Evolutionary conservation across 2,888 invertebrate species (phyloP).

Genomic region (Chloroclystis v-ata): DNA sequence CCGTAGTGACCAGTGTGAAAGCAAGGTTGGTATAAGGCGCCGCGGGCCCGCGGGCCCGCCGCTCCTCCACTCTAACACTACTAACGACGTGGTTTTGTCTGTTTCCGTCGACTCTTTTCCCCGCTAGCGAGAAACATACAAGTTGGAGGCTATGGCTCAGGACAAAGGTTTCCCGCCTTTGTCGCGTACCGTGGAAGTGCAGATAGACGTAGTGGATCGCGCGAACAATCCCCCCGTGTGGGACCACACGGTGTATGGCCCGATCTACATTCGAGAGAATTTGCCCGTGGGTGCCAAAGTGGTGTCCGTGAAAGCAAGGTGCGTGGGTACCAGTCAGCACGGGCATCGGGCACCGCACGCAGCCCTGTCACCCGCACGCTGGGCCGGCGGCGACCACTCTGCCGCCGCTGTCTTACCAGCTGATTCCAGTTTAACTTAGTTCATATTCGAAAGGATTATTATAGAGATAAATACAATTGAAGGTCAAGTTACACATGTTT

Average conservation of each 20-base stretch:
- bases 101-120: conserved; percentile 81
- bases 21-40: conserved; percentile 93
- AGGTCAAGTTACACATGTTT: too few relatives aligned
- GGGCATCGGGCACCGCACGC: conserved; percentile 83
- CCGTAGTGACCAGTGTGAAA: conserved; percentile 98
- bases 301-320: conserved; percentile 99
- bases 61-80: conserved; percentile 78
- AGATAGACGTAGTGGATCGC: conserved; percentile 98
- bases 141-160: conserved; percentile 98
- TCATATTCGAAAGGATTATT: background rate
- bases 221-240: conserved; percentile 98
- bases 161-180: conserved; percentile 97
- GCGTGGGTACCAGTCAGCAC: conserved; percentile 81
- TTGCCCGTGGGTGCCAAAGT: conserved; percentile 98
- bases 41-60: conserved; percentile 73
- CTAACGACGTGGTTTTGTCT: conserved; percentile 83
- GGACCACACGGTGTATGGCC: conserved; percentile 97
- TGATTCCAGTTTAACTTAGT: background rate
- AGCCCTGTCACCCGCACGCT: conserved; percentile 77
- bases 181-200: conserved; percentile 97
- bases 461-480: too few relatives aligned
- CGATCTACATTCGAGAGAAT: conserved; percentile 98
- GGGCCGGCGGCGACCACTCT: conserved; percentile 36
- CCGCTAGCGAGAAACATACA: conserved; percentile 96
- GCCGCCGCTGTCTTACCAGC: background rate